A percentile compares a stretch with the other conserved stretches of the same genome.
phyloP scores from a whole-genome alignment of 92 coral and sea anemone species.

The Parazoanthus swiftii region DNA sequence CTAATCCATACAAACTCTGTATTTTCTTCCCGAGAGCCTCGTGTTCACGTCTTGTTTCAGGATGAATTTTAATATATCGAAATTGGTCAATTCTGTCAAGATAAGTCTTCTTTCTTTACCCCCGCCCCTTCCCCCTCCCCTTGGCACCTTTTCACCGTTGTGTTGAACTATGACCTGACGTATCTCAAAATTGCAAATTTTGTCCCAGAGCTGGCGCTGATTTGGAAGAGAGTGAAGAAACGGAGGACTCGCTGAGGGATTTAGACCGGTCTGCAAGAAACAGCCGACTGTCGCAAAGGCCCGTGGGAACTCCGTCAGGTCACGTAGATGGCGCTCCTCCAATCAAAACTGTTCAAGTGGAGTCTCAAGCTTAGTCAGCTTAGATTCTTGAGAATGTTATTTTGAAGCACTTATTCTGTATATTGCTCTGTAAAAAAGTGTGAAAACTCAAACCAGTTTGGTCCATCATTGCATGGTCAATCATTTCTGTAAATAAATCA shows the following conservation, averaged over 20 bases:
- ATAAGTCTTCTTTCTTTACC: no score
- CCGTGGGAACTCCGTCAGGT: constrained; percentile 42
- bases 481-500: not conserved
- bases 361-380: not conserved
- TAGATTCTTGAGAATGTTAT: not conserved
- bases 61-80: no score
- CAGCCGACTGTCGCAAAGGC: constrained; percentile 38
- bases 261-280: constrained; percentile 25
- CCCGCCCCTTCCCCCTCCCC: no score
- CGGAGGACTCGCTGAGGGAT: constrained; percentile 25
- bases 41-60: no score
- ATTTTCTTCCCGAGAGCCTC: no score
- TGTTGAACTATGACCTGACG: no score
- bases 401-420: not conserved
- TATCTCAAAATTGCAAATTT: not conserved
- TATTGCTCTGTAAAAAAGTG: not conserved
- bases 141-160: no score
- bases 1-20: no score
- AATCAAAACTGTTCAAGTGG: constrained; percentile 26
- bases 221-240: constrained; percentile 6
- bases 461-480: not conserved
- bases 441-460: not conserved
- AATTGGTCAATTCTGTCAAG: no score
- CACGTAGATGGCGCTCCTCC: constrained; percentile 24
- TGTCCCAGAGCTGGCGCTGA: constrained; percentile 8